A percentile compares a stretch with the other conserved stretches of the same genome.
Conservation (phyloP, 2,888 invertebrate species). For the Tetranychus truncatus region DNA sequence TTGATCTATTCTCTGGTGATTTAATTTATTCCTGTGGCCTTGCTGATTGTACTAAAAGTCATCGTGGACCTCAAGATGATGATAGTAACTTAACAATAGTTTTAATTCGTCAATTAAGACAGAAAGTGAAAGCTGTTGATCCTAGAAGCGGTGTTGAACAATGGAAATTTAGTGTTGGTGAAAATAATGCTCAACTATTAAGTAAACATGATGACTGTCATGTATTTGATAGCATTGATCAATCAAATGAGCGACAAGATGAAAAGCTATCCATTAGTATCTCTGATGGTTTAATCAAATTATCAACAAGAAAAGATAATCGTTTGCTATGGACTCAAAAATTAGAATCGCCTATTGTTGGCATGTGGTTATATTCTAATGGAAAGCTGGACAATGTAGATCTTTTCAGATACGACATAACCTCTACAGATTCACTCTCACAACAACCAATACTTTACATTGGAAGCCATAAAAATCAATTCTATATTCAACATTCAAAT, state of each 20-base stretch:
- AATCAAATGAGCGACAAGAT: background rate
- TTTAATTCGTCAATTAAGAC: conserved; percentile 59
- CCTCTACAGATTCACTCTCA: background rate
- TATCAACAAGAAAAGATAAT: background rate
- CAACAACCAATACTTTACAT: conserved; percentile 19
- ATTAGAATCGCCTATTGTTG: conserved; percentile 65
- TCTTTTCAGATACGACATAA: conserved; percentile 41
- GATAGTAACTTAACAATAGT: conserved; percentile 42
- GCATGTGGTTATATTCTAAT: conserved; percentile 60
- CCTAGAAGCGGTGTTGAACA: conserved; percentile 65
- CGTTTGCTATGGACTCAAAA: conserved; percentile 32
- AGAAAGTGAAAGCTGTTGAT: conserved; percentile 74
- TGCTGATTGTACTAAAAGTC: conserved; percentile 47
- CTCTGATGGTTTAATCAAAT: background rate
- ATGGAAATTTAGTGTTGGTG: conserved; percentile 93
- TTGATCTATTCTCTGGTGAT: conserved; percentile 53
- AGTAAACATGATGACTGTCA: background rate
- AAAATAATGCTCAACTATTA: conserved; percentile 48
- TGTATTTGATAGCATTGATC: background rate
- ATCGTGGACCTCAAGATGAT: conserved; percentile 37
- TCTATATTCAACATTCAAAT: conserved; percentile 20
- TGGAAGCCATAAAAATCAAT: conserved; percentile 16
- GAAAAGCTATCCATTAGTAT: background rate
- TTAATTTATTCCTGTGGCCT: conserved; percentile 56
- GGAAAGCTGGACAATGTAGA: conserved; percentile 50